Conservation (phyloP, 1,140 invertebrate species). For the Anastrepha obliqua region DNA sequence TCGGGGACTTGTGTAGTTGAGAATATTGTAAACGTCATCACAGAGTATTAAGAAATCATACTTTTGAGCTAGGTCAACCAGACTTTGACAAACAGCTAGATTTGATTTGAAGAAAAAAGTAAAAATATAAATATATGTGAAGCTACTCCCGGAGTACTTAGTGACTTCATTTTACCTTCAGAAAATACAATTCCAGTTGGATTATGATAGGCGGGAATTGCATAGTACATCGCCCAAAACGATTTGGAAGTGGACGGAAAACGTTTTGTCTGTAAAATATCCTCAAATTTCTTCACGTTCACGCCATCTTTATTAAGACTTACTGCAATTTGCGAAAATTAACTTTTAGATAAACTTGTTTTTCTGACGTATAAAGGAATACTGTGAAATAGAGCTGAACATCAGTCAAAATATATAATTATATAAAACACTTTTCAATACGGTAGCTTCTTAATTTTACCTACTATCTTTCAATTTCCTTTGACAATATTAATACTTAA, state of each 20-base stretch:
- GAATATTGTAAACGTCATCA: conserved; percentile 83
- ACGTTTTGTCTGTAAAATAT: conserved; percentile 64
- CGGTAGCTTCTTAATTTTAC: too few relatives aligned
- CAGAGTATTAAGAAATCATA: conserved; percentile 78
- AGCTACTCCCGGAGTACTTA: not conserved
- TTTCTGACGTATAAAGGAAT: too few relatives aligned
- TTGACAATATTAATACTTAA: too few relatives aligned
- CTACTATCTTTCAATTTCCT: too few relatives aligned
- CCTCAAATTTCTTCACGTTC: conserved; percentile 74
- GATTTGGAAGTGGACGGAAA: conserved; percentile 74
- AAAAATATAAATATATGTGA: not conserved
- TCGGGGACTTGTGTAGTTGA: conserved; percentile 76
- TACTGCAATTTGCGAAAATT: conserved; percentile 63
- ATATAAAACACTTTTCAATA: too few relatives aligned
- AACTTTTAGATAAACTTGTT: too few relatives aligned
- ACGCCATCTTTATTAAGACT: conserved; percentile 77
- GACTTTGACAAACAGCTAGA: conserved; percentile 73
- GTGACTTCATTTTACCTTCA: conserved; percentile 70
- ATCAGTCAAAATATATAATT: too few relatives aligned
- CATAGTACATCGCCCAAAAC: conserved; percentile 80
- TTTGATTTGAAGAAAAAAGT: conserved; percentile 60
- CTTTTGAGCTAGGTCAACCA: conserved; percentile 77
- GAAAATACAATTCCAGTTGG: conserved; percentile 78
- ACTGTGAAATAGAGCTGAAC: too few relatives aligned
- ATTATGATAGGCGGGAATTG: conserved; percentile 81